Evolutionary conservation across 2,113 vertebrate species (phyloP).

Genomic region (Tupaia tana): DNA sequence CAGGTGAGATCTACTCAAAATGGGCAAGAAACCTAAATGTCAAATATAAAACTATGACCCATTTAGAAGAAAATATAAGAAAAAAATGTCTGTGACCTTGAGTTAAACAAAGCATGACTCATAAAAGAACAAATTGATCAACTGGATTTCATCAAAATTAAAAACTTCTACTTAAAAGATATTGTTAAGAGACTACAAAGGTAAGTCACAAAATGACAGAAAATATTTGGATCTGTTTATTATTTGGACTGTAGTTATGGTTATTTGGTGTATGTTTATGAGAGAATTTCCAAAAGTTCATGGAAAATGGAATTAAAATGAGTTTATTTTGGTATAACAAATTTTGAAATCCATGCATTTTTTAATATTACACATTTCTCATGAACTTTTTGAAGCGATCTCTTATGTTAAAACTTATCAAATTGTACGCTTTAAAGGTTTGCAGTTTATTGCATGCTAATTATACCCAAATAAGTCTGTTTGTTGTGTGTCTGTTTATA

Average conservation of each 20-base stretch:
- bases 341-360: too few species aligned
- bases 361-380: too few species aligned
- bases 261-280: not conserved
- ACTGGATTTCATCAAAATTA: not conserved
- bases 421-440: not conserved
- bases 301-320: too few species aligned
- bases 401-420: not conserved
- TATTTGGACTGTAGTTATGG: not conserved
- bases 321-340: too few species aligned
- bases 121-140: not conserved
- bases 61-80: not conserved
- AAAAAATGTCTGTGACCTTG: not conserved
- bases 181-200: constrained; percentile 12
- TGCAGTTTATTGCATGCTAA: not conserved
- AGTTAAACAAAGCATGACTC: not conserved
- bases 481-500: not conserved
- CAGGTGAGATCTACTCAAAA: not conserved
- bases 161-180: not conserved
- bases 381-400: too few species aligned
- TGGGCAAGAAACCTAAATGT: not conserved
- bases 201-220: not conserved
- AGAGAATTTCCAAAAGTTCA: too few species aligned
- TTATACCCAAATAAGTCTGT: not conserved
- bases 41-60: not conserved
- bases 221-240: not conserved